phyloP scores from a whole-genome alignment of 2,888 invertebrate species.

The Agrochola macilenta region DNA sequence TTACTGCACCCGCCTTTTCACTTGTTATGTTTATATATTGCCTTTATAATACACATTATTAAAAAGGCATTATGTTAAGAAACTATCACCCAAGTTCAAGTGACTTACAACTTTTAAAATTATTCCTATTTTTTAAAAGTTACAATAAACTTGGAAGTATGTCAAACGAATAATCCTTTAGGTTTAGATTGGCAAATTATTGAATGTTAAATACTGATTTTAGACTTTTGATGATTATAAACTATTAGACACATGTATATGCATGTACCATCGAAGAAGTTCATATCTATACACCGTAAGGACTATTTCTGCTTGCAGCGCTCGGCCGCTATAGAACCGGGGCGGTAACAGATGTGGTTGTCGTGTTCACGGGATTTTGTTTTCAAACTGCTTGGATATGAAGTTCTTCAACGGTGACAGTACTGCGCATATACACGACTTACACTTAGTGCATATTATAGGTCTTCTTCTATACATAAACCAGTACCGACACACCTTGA shows the following conservation, averaged over 20 bases:
- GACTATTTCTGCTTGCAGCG: too few species aligned
- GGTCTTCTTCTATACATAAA: slow-evolving; percentile 31
- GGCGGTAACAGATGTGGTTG: too few species aligned
- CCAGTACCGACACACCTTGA: background rate
- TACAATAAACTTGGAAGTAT: slow-evolving; percentile 26
- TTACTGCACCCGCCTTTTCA: slow-evolving; percentile 52
- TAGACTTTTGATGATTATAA: slow-evolving; percentile 29
- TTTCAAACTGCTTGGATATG: too few species aligned
- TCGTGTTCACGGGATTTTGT: too few species aligned
- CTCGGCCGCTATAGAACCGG: too few species aligned
- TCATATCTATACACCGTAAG: too few species aligned
- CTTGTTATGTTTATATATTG: slow-evolving; percentile 34
- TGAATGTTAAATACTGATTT: slow-evolving; percentile 45
- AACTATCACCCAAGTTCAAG: slow-evolving; percentile 44
- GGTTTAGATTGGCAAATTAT: slow-evolving; percentile 34
- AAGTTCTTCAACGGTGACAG: background rate
- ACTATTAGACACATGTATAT: background rate
- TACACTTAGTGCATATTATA: slow-evolving; percentile 6
- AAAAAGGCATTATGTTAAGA: slow-evolving; percentile 38
- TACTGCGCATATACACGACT: background rate
- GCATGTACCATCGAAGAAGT: too few species aligned
- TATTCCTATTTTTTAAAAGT: slow-evolving; percentile 19
- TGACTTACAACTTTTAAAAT: slow-evolving; percentile 37
- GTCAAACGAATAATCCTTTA: slow-evolving; percentile 30
- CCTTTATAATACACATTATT: slow-evolving; percentile 30